Conservation (phyloP, 2,888 invertebrate species). For the Drosophila colorata region DNA sequence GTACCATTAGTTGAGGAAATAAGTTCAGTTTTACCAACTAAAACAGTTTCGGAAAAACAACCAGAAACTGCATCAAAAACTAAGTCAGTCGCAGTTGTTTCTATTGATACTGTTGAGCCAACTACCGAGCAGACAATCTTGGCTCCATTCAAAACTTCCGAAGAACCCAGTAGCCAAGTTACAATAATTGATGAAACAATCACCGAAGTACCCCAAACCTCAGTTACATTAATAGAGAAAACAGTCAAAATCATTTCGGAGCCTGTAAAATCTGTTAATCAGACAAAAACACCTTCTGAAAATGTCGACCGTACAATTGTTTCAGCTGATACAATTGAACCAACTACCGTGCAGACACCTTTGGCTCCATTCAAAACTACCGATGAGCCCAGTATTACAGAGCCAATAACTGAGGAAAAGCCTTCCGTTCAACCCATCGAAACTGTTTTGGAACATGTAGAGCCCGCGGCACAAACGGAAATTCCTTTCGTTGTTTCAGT, state of each 20-base stretch:
- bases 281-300: neutral
- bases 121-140: constrained; percentile 8
- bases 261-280: neutral
- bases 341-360: constrained; percentile 9
- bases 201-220: neutral
- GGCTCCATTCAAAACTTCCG: constrained; percentile 20
- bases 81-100: neutral
- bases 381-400: neutral
- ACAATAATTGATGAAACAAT: neutral
- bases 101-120: constrained; percentile 2
- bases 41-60: neutral
- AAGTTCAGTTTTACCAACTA: neutral
- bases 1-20: neutral
- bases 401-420: neutral
- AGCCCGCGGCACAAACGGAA: neutral
- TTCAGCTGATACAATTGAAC: neutral
- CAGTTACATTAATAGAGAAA: neutral
- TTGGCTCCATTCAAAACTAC: constrained; percentile 61
- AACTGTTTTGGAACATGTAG: constrained; percentile 3
- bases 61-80: neutral
- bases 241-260: neutral
- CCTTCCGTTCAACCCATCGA: neutral
- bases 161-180: neutral
- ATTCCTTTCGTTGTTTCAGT: neutral
- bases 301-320: neutral